These are phyloP conservation scores for Dipodomys stephensi DNA, from an alignment of 2,113 vertebrate species.

Conservation along the genomic window DNA sequence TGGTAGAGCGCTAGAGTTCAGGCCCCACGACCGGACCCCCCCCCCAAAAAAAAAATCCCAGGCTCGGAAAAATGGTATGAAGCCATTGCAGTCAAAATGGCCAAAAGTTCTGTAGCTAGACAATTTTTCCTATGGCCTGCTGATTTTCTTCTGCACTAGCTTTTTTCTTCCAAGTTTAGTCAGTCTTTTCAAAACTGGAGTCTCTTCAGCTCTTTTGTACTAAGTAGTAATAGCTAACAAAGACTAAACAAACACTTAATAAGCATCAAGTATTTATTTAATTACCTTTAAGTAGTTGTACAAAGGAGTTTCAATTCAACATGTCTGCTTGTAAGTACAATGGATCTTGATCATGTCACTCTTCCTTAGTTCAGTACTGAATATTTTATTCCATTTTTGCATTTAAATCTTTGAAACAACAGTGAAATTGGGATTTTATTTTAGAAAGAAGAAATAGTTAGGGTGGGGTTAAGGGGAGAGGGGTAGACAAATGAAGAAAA, in stretches of 20 bases:
- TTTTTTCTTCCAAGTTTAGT: not conserved
- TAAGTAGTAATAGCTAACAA: not conserved
- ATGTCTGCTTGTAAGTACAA: no score
- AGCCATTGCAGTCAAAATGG: conserved; percentile 41
- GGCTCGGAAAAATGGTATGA: not conserved
- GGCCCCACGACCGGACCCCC: no score
- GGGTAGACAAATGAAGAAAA: no score
- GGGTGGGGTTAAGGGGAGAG: no score
- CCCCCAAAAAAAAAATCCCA: no score
- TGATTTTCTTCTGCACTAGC: not conserved
- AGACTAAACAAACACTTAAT: not conserved
- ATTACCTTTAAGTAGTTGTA: no score
- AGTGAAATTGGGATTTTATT: not conserved
- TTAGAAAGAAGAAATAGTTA: not conserved
- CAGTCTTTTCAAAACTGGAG: not conserved
- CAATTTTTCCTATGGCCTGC: not conserved
- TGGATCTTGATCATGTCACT: no score
- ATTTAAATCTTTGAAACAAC: not conserved
- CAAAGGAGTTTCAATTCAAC: no score
- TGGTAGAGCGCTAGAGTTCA: no score
- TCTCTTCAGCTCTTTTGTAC: not conserved
- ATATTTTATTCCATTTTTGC: not conserved
- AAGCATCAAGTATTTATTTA: not conserved
- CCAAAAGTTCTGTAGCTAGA: not conserved
- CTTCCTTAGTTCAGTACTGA: no score